These are phyloP conservation scores for Leptodactylus fallax DNA, from an alignment of 2,797 vertebrate genomes.

Conservation along the genomic window DNA sequence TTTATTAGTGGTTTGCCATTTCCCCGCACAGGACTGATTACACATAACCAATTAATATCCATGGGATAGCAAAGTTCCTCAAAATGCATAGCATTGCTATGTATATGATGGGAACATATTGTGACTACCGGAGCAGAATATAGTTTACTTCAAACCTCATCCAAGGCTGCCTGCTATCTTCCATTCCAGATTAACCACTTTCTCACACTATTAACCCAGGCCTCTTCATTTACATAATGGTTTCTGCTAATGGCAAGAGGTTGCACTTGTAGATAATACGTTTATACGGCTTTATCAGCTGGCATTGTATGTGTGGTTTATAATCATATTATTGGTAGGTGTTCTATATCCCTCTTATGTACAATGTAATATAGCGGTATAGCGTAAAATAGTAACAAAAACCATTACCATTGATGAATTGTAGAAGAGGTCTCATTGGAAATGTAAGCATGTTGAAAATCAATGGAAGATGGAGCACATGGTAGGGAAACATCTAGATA, in stretches of 20 bases:
- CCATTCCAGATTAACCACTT: constrained; percentile 64
- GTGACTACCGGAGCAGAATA: constrained; percentile 62
- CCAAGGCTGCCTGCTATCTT: constrained; percentile 58
- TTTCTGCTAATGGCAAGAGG: constrained; percentile 62
- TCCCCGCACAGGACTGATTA: constrained; percentile 32
- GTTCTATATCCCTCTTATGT: not conserved
- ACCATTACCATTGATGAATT: too few relatives aligned
- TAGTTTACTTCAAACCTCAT: constrained; percentile 61
- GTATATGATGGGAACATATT: constrained; percentile 60
- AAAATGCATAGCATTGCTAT: constrained; percentile 35
- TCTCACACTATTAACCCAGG: constrained; percentile 64
- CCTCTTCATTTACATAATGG: constrained; percentile 63
- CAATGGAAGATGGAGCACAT: too few relatives aligned
- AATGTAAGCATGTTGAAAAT: too few relatives aligned
- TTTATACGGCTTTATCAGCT: constrained; percentile 58
- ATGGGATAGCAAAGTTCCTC: constrained; percentile 36
- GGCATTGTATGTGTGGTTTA: constrained; percentile 17
- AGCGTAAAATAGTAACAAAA: too few relatives aligned
- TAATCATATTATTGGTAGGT: not conserved
- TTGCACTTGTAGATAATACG: constrained; percentile 59
- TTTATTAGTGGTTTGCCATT: constrained; percentile 21
- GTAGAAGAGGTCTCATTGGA: too few relatives aligned
- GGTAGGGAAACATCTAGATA: too few relatives aligned
- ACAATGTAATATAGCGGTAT: too few relatives aligned
- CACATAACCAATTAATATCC: constrained; percentile 49